Evolutionary conservation across 2,888 invertebrate species (phyloP), one percentile per base, ranked within the genome.

Genomic region (Hyposoter dolosus): DNA sequence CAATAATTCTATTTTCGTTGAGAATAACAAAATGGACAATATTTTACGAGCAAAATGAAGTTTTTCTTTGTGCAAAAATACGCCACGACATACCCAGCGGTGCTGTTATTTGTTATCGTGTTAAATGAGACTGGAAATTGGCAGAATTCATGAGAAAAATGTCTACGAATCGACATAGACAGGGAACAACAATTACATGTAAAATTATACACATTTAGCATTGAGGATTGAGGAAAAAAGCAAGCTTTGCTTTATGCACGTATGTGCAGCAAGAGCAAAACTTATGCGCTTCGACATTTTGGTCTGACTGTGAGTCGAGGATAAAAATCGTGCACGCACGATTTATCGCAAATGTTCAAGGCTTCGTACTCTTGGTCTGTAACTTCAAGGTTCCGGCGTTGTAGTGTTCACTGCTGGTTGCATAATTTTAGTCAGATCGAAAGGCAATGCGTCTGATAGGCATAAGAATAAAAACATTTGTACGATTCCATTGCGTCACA

Each of bases 281-380:
- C n/a, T 53, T 19, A 28, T 47, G 63, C 56, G n/a, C 47, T 60
- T 60, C 45, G 40, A 47, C 60, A 23, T 35, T 23, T 35, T 60
- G 10, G 45, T 23, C 19, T 9, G 53, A 63, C 28, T 63, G 35
- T 32, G 17, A 45, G 45, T 50, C 40, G 15, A 23, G 60, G 17
- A n/a, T 17, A 35, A 35, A 50, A 68, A 63, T 35, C 32, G 65
- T 35, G 40, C 80, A 71, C 81, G 71, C 76, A 77, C 76, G 81
- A 84, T 84, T 84, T 84, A 81, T 84, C 71, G 77, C 76, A n/a
- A 71, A 68, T 72, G 45, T 71, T 32, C 81, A 81, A 84, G 79
- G 83, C 78, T 71, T 23, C 50, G 68, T 65, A 76, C 50, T 77
- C 74, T 75, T 19, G 40, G 40, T 60, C 28, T 60, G 50, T 68